Evolutionary conservation across 2,113 vertebrate genomes (phyloP), one percentile per base, ranked within the genome.

Genomic region (Ardeotis arabs): DNA sequence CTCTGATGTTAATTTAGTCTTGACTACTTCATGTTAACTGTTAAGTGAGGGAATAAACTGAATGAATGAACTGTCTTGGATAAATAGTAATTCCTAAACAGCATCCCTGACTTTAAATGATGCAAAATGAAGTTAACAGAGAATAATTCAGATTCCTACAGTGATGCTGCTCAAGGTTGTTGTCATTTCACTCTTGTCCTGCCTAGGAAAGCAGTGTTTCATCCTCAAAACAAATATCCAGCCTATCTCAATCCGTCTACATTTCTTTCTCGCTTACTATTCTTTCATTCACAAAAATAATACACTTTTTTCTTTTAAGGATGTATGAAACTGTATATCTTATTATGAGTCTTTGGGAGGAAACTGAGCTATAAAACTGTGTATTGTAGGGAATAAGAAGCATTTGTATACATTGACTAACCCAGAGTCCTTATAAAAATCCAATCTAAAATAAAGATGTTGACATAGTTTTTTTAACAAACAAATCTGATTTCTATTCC

Each of bases 161-260:
- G 58, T 79, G 78, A 81, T 91, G 77, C 74, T 93, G 70, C 66
- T 86, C 77, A 84, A 91, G 67, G 55, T 90, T 84, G 44, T 53
- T 93, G 88, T 88, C 8, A 2, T 84, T 79, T 91, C 70, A 83
- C 31, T 84, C 53, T 47, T 70, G 58, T 87, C 81, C 89, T 93
- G 81, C 19, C 52, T 82, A 62, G 80, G 49, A 96, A 90, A 69
- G 45, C 58, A 91, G n/a, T 41, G 33, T 66, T 95, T 90, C 62
- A 62, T n/a, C 41, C 67, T 87, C 37, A 69, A 29, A 93, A 82
- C 53, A 91, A 95, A 79, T 49, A 95, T 4, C 33, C 44, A 84
- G 29, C 37, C 29, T 28, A 68, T 73, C 41, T 93, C 45, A 79
- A 12, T 69, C 50, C 41, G 49, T 50, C 29, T 50, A 55, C 12